Evolutionary conservation across 2,113 vertebrate species (phyloP).

Genomic region (Scortum barcoo): DNA sequence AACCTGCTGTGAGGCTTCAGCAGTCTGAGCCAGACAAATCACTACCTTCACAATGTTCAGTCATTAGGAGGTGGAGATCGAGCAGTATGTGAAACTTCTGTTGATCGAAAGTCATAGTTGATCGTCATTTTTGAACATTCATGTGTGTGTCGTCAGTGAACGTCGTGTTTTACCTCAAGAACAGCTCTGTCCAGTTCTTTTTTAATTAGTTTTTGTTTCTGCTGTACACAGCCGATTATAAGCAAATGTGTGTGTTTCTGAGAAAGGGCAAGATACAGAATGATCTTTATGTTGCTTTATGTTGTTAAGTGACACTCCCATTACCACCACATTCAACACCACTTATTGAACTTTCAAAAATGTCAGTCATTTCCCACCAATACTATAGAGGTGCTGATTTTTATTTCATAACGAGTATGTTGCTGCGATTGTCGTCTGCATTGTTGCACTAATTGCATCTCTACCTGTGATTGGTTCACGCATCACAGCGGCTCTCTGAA

Average conservation of each 20-base stretch:
- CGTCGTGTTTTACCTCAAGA: background rate
- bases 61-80: background rate
- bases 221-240: background rate
- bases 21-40: background rate
- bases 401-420: no score
- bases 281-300: background rate
- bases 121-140: background rate
- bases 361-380: background rate
- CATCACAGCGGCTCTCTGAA: background rate
- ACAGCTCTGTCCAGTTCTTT: background rate
- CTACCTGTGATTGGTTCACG: background rate
- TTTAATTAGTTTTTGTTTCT: background rate
- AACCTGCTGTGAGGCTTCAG: background rate
- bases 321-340: background rate
- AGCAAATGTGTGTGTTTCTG: background rate
- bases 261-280: background rate
- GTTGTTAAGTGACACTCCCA: background rate
- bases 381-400: constrained; percentile 17
- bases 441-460: background rate
- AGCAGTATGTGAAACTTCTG: background rate
- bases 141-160: background rate
- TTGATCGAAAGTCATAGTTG: background rate
- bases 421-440: background rate
- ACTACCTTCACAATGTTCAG: no score
- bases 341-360: background rate